A percentile compares a stretch with the other conserved stretches of the same genome.
These are phyloP conservation scores for Dendrocincla tyrannina DNA, from an alignment of 2,797 vertebrate genomes.

Conservation along the genomic window DNA sequence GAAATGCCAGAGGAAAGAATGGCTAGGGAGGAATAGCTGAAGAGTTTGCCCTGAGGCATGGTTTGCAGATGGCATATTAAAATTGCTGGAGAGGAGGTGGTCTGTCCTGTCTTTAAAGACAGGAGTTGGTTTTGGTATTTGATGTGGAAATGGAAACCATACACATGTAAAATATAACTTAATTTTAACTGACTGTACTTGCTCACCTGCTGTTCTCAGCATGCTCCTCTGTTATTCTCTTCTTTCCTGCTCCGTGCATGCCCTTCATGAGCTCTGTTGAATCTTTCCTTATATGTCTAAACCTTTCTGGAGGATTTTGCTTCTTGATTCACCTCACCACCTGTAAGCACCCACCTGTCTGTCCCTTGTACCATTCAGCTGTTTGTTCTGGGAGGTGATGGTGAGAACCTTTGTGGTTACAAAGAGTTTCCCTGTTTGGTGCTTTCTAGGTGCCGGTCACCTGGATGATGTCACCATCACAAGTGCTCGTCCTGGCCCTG, in stretches of 20 bases:
- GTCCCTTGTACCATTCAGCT: neutral
- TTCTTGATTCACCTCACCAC: neutral
- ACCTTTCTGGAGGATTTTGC: neutral
- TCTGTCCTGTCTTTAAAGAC: neutral
- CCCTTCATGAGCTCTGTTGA: neutral
- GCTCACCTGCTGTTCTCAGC: neutral
- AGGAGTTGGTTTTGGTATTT: neutral
- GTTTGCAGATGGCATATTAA: neutral
- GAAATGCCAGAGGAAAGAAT: neutral
- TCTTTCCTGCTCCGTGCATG: fast-evolving
- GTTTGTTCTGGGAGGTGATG: neutral
- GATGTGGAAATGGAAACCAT: neutral
- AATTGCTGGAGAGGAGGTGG: neutral
- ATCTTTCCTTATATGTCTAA: neutral
- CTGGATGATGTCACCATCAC: conserved; percentile 87
- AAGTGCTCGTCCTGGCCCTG: conserved; percentile 81
- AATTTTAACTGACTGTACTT: neutral
- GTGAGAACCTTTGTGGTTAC: neutral
- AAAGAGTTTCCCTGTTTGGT: neutral
- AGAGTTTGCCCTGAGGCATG: neutral
- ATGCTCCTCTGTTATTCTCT: neutral
- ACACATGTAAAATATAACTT: neutral
- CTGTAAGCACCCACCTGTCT: neutral
- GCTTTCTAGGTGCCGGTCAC: conserved; percentile 86
- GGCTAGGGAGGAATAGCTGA: neutral